A percentile compares a stretch with the other conserved stretches of the same genome.
Conservation (phyloP, 2,888 invertebrate genomes). For the Eupithecia subfuscata region DNA sequence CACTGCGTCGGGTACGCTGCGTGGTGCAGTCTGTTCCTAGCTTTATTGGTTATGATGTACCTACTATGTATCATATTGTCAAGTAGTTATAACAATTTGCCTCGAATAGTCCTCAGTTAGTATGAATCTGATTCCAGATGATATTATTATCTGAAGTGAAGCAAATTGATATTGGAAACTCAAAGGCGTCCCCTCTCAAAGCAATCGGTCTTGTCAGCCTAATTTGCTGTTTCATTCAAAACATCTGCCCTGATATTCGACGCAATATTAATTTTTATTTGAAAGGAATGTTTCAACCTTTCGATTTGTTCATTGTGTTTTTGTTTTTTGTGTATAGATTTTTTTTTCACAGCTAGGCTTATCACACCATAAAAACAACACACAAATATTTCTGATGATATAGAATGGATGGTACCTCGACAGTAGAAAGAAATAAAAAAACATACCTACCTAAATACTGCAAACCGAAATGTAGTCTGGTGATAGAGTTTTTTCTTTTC, state of each 20-base stretch:
- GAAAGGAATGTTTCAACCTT: neutral
- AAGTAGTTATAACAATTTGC: neutral
- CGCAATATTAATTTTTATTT: neutral
- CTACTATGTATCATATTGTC: no score
- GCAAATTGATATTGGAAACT: slow-evolving; percentile 14
- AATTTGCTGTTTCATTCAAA: neutral
- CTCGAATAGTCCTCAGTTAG: neutral
- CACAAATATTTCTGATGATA: no score
- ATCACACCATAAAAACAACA: no score
- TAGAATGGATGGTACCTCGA: no score
- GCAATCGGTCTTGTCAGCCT: neutral
- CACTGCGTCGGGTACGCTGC: no score
- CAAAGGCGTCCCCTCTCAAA: neutral
- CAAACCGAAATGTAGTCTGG: no score
- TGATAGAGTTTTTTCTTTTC: no score
- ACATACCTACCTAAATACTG: no score
- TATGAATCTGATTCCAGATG: neutral
- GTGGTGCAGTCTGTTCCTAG: no score
- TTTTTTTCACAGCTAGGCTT: no score
- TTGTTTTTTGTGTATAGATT: neutral
- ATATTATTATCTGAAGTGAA: neutral
- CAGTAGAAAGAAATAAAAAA: no score
- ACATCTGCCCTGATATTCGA: neutral
- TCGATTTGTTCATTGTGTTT: neutral
- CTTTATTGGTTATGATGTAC: no score